These are phyloP conservation scores for Macrostomum lignano DNA, from an alignment of 1,140 invertebrate species.

Conservation along the genomic window DNA sequence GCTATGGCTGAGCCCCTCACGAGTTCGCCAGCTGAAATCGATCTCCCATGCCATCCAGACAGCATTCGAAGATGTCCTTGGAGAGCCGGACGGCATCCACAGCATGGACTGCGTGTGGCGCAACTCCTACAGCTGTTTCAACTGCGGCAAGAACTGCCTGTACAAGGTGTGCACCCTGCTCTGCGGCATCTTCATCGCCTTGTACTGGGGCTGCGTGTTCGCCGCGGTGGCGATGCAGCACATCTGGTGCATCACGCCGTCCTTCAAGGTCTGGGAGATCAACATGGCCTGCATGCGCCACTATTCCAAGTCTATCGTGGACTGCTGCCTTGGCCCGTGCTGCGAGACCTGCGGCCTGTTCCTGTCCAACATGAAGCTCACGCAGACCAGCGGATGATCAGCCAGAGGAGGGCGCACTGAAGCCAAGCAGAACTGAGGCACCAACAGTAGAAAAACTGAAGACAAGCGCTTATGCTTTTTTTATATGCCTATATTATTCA, in stretches of 20 bases:
- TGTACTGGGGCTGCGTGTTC: too few species aligned
- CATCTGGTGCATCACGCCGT: conserved; percentile 21
- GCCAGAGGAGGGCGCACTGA: too few species aligned
- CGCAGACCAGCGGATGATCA: too few species aligned
- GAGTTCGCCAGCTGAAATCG: too few species aligned
- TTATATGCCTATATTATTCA: too few species aligned
- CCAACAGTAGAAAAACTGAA: too few species aligned
- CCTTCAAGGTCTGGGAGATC: conserved; percentile 24
- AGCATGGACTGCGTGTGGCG: conserved; percentile 46
- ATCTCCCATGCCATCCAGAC: too few species aligned
- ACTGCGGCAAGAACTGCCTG: conserved; percentile 37
- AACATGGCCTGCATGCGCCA: conserved; percentile 35
- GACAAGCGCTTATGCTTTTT: too few species aligned
- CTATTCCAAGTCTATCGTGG: conserved; percentile 32
- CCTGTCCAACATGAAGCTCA: conserved; percentile 37
- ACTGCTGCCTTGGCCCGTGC: conserved; percentile 35
- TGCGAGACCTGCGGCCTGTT: conserved; percentile 36
- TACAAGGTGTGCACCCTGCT: conserved; percentile 40
- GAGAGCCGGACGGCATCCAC: conserved; percentile 42
- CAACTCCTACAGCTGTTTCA: conserved; percentile 39
- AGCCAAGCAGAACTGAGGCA: too few species aligned
- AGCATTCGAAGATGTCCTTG: conserved; percentile 43
- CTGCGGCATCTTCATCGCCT: conserved; percentile 37
- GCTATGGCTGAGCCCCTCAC: background rate
- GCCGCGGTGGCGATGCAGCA: too few species aligned